Conservation (phyloP, 2,113 vertebrate genomes). For the Spizaetus ornatus region DNA sequence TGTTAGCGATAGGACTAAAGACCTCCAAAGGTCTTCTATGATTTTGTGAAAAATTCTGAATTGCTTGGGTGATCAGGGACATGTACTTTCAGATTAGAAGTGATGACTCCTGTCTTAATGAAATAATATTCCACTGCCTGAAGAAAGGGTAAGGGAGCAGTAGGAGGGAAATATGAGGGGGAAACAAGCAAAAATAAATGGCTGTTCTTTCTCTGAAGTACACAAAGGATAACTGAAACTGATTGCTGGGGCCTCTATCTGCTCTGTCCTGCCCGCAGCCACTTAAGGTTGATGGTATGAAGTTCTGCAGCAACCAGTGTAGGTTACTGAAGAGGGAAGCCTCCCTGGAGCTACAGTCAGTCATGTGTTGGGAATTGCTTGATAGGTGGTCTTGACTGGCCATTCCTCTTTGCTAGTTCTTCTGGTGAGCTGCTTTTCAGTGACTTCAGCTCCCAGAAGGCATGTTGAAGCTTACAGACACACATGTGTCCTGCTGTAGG, state of each 20-base stretch:
- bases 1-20: neutral
- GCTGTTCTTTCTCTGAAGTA: neutral
- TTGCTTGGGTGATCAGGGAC: neutral
- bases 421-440: neutral
- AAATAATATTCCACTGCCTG: neutral
- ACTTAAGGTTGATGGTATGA: neutral
- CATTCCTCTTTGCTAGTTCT: neutral
- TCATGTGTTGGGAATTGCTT: neutral
- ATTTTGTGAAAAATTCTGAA: neutral
- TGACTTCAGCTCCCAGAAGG: neutral
- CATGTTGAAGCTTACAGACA: neutral
- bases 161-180: neutral
- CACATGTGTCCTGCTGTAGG: neutral
- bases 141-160: neutral
- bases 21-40: neutral
- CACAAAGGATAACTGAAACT: neutral
- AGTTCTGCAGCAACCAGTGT: neutral
- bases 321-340: neutral
- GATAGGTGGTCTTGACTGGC: neutral
- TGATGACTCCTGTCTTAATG: neutral
- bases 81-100: neutral
- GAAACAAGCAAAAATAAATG: neutral
- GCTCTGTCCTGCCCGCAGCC: neutral
- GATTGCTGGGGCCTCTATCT: neutral
- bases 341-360: neutral